These are phyloP conservation scores for Dysmachus trigonus DNA, from an alignment of 2,888 invertebrate genomes.

Conservation along the genomic window DNA sequence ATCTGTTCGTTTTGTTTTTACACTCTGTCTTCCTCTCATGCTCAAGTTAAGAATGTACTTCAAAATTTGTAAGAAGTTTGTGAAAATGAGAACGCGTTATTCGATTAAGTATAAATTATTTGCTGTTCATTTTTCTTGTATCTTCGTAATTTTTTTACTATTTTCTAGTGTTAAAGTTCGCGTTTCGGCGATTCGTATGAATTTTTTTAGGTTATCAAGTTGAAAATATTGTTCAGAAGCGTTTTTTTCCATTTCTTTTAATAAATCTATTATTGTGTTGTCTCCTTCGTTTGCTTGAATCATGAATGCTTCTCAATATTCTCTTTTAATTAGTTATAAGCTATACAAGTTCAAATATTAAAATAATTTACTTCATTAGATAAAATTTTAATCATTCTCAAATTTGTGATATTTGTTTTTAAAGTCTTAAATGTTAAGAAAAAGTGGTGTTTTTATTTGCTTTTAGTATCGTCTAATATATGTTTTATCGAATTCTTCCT, in stretches of 20 bases:
- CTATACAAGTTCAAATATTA: slow-evolving; percentile 39
- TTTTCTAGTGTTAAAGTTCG: not conserved
- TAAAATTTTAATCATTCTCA: slow-evolving; percentile 5
- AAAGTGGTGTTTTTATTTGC: slow-evolving; percentile 25
- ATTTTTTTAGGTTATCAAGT: not conserved
- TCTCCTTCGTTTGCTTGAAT: not conserved
- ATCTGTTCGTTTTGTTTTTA: not conserved
- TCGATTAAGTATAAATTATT: not conserved
- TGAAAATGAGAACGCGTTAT: not conserved
- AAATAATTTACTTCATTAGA: slow-evolving; percentile 36
- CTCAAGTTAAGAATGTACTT: not conserved
- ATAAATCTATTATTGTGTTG: slow-evolving; percentile 19
- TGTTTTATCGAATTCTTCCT: not conserved
- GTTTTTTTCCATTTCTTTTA: not conserved
- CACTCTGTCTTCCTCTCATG: not conserved
- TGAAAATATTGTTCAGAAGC: not conserved
- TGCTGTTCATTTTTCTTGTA: not conserved
- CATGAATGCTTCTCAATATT: not conserved
- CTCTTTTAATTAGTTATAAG: not conserved
- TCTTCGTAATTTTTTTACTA: not conserved
- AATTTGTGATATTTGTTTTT: slow-evolving; percentile 7
- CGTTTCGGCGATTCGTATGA: not conserved
- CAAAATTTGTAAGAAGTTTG: not conserved
- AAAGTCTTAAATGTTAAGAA: slow-evolving; percentile 36
- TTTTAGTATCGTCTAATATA: slow-evolving; percentile 23